Conservation (phyloP, 2,113 vertebrate genomes). For the Scomber colias region DNA sequence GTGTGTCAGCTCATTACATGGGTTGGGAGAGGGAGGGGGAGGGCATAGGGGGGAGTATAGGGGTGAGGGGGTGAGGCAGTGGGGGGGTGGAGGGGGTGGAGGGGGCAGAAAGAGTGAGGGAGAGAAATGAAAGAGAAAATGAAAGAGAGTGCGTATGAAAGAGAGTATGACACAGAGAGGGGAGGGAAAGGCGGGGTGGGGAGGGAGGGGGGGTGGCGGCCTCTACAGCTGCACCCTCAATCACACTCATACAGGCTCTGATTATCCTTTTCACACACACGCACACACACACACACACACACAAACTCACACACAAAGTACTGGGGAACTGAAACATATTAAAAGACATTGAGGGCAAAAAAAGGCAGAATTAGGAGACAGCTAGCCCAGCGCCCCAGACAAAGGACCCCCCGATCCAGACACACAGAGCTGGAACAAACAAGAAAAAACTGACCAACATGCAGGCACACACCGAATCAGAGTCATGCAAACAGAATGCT, state of each 20-base stretch:
- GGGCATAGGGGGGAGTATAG: constrained; percentile 45
- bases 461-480: constrained; percentile 37
- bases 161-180: constrained; percentile 81
- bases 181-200: constrained; percentile 39
- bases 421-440: constrained; percentile 66
- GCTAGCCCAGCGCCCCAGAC: constrained; percentile 61
- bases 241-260: constrained; percentile 82
- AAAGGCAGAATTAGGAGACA: constrained; percentile 78
- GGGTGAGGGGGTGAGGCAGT: constrained; percentile 47
- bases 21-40: constrained; percentile 63
- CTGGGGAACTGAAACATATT: constrained; percentile 80
- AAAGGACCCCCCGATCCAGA: constrained; percentile 70
- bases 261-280: constrained; percentile 79
- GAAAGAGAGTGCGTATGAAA: constrained; percentile 83
- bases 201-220: constrained; percentile 57
- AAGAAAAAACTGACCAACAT: constrained; percentile 58
- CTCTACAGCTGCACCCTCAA: constrained; percentile 87
- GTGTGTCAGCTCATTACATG: constrained; percentile 87
- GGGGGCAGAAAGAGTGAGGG: constrained; percentile 79
- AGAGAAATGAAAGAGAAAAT: constrained; percentile 86
- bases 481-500: constrained; percentile 69
- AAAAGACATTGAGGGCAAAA: constrained; percentile 77
- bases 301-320: constrained; percentile 43
- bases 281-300: constrained; percentile 53
- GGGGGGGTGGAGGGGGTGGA: constrained; percentile 50